Percentiles rank a stretch among this genome's conserved stretches.
These are phyloP conservation scores for Hypocryptadius cinnamomeus DNA, from an alignment of 2,113 vertebrate species.

Conservation along the genomic window DNA sequence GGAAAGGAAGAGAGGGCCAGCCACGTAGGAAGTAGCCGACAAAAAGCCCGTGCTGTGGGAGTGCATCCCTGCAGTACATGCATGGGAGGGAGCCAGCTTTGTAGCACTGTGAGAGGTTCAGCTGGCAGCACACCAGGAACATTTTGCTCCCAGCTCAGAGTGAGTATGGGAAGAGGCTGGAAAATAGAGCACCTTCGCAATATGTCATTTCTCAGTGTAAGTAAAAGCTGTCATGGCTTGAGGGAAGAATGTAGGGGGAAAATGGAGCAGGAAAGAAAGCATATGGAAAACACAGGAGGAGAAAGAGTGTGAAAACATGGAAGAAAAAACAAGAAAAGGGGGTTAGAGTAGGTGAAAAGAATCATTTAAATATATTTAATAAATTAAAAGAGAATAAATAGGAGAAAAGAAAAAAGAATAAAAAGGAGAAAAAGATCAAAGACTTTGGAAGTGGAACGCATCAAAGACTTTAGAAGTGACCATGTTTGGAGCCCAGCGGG, in stretches of 20 bases:
- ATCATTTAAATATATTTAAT: too few relatives aligned
- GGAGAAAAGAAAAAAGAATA: not conserved
- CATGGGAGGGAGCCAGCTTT: conserved; percentile 38
- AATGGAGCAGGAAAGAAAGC: not conserved
- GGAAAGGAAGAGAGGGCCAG: not conserved
- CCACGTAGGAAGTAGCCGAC: not conserved
- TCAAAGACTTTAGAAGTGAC: not conserved
- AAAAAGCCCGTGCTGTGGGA: conserved; percentile 10
- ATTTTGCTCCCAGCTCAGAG: conserved; percentile 15
- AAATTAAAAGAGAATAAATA: not conserved
- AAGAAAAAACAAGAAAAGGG: not conserved
- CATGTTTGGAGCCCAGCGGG: not conserved
- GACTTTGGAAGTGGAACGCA: not conserved
- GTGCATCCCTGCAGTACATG: conserved; percentile 5
- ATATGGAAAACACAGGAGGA: not conserved
- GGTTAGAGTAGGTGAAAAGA: not conserved
- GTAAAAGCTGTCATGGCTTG: not conserved
- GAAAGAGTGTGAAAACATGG: not conserved
- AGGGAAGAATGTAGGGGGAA: not conserved
- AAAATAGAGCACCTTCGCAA: conserved; percentile 47
- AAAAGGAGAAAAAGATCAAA: not conserved
- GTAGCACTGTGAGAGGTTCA: conserved; percentile 19
- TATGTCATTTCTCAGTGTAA: conserved; percentile 10
- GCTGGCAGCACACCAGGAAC: conserved; percentile 58
- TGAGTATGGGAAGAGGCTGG: conserved; percentile 9